Evolutionary conservation across 30 jellyfish, hydroid and myxozoan genomes (phyloP).

Genomic region (Turritopsis rubra): DNA sequence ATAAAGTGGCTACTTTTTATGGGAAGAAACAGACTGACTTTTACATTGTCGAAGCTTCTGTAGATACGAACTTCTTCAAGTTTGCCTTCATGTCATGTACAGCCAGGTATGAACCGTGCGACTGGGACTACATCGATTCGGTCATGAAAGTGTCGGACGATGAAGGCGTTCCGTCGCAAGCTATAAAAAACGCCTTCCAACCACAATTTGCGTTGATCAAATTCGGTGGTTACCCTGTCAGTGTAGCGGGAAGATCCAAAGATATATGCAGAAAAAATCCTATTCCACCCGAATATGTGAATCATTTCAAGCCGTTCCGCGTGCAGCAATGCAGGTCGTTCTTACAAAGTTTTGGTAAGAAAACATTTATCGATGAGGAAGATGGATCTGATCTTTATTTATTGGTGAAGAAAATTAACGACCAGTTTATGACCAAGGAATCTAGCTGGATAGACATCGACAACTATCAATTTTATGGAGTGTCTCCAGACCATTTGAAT

Average conservation of each 20-base stretch:
- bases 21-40: neutral
- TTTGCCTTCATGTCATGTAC: neutral
- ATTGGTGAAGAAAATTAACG: constrained; percentile 38
- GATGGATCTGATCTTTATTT: constrained; percentile 38
- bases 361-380: constrained; percentile 72
- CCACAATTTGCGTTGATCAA: neutral
- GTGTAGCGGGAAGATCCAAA: neutral
- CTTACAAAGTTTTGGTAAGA: neutral
- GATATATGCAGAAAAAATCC: neutral
- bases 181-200: neutral
- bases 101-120: neutral
- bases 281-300: neutral
- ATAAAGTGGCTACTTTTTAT: neutral
- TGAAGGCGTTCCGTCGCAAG: neutral
- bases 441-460: constrained; percentile 47
- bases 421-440: neutral
- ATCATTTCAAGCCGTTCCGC: neutral
- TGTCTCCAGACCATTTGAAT: neutral
- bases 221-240: neutral
- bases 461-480: constrained; percentile 34
- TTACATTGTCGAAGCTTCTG: neutral
- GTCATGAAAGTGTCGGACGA: neutral
- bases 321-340: neutral
- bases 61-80: neutral
- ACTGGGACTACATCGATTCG: neutral